Base-by-base conservation (phyloP, 1,140 invertebrate genomes). In the Drosophila burlai region DNA sequence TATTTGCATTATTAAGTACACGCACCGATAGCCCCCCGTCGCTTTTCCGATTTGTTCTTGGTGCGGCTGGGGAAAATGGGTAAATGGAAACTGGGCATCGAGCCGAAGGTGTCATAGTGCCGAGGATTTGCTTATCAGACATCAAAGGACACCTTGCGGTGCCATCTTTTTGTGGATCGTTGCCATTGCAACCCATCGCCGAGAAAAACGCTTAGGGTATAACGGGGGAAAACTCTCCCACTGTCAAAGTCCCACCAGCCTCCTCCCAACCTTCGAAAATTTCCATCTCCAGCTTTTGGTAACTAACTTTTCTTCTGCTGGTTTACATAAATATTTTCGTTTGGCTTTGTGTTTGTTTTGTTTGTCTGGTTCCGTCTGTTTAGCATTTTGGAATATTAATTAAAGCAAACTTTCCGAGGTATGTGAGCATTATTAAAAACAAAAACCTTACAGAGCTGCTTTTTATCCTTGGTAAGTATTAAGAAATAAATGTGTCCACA, bases 1-100 rank as follows among this genome's bases (percentile, higher is more conserved):
- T 84, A 87, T 89, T 87, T 80, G 65, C 76, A 63, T 71, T 71
- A 69, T 79, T 71, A 79, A 79, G 76, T 78, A 79, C 52, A 47
- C 40, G 67, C 64, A 47, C 64, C 49, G 47, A 38, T 57, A 16
- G 16, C 38, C 58, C 49, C n/a, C 40, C 13, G 54, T 21, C 38
- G 31, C 38, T 36, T 59, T 40, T 42, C 43, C 50, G 68, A 69
- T 72, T 49, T 58, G 34, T 38, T 16, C 15, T 16, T 34, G 52
- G 40, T 15, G 52, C 21, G 13, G 29, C 34, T 34, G 31, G 3
- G 42, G 60, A 15, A 31, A 36, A 10, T 21, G 13, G 18, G 43
- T 5, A 38, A 71, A 29, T 42, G 43, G 45, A 46, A 38, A 18
- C 64, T 40, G 67, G 65, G 36, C 55, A 74, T 74, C 59, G 68